Evolutionary conservation across 2,113 vertebrate genomes (phyloP), one percentile per base, ranked within the genome.

Genomic region (Pteruthius melanotis): DNA sequence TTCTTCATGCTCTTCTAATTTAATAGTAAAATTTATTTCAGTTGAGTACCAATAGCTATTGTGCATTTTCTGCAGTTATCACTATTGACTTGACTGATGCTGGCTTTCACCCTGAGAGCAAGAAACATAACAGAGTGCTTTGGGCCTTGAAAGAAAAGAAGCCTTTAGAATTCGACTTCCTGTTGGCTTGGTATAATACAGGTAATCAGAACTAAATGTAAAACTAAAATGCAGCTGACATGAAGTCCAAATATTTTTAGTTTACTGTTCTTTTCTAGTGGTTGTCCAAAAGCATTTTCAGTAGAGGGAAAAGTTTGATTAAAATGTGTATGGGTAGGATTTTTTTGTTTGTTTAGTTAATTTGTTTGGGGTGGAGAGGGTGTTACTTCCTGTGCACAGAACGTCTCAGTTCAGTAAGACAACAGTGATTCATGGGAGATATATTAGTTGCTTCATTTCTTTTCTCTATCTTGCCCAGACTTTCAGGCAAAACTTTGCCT

Each of bases 111-210:
- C 97, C 96, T 83, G 98, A 98, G 85, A 97, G 98, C 82, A 98
- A 98, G 96, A 98, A 97, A 91, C 97, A 98, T 83, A 94, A 98
- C 82, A 98, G 99, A 94, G 92, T 99, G 35, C 95, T 98, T 57
- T 98, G 98, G 96, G 98, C 98, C 77, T 98, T 99, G 91, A 98
- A 78, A 84, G 98, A 99, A 78, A 98, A 98, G 88, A 98, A 99
- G 33, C 98, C 96, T 21, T 90, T 99, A 82, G 96, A 95, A 76
- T 98, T 98, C 56, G 98, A 99, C 96, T 99, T 99, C 65, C 96
- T 99, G 31, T 49, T 99, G 85, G 96, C 98, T 33, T 98, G 98
- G 98, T 68, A 97, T 93, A 94, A 74, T 64, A 57, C 97, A 98
- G 98, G 99, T 99, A 97, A 89, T 75, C 42, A 94, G 22, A 88